phyloP scores from a whole-genome alignment of 2,888 invertebrate species.

The Drosophila prolongata region DNA sequence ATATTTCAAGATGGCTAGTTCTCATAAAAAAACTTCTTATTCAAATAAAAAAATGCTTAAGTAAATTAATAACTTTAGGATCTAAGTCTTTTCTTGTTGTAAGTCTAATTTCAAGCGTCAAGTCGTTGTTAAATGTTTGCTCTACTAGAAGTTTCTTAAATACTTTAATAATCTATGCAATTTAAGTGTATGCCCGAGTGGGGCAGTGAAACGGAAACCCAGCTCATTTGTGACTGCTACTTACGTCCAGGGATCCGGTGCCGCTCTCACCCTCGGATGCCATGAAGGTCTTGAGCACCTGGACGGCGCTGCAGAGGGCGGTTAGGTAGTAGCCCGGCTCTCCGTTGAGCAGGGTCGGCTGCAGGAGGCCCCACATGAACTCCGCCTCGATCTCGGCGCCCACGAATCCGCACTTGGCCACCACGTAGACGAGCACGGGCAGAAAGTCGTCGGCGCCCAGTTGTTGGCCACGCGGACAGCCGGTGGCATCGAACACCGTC shows the following conservation, averaged over 20 bases:
- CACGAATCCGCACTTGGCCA: constrained; percentile 94
- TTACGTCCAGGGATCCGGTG: constrained; percentile 84
- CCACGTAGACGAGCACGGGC: constrained; percentile 95
- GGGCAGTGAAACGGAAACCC: not conserved
- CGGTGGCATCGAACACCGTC: constrained; percentile 91
- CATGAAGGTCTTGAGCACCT: constrained; percentile 84
- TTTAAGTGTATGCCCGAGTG: too few species aligned
- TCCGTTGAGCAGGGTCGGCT: constrained; percentile 94
- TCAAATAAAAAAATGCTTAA: too few species aligned
- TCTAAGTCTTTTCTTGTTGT: too few species aligned
- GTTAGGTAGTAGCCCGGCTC: constrained; percentile 98
- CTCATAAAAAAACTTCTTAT: too few species aligned
- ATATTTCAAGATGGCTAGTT: too few species aligned
- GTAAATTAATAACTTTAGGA: too few species aligned
- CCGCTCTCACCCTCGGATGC: constrained; percentile 83
- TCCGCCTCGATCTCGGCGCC: constrained; percentile 98
- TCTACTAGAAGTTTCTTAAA: not conserved
- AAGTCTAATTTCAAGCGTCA: constrained; percentile 1
- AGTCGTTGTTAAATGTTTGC: not conserved
- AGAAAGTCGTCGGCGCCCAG: constrained; percentile 95
- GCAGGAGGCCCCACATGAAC: constrained; percentile 97
- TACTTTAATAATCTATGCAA: not conserved
- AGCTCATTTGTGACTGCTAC: constrained; percentile 41
- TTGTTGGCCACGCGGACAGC: constrained; percentile 83
- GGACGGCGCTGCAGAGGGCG: constrained; percentile 95